Evolutionary conservation across 1,140 invertebrate genomes (phyloP), one percentile per base, ranked within the genome.

Genomic region (Platyscapa corneri): DNA sequence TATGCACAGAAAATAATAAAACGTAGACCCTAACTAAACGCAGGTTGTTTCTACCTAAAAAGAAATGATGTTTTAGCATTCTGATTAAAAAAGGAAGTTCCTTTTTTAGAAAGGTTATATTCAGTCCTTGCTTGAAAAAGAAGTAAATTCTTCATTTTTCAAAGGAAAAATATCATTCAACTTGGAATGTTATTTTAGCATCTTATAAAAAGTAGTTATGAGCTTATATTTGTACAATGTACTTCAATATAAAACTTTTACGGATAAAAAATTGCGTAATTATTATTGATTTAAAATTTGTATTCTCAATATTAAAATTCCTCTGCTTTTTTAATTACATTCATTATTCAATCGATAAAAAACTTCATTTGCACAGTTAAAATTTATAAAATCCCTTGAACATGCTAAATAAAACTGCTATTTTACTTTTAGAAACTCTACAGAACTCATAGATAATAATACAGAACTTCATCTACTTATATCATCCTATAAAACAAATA

Each of bases 51-150:
- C 27, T 20, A 12, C 37, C 37, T 42, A 74, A 74, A 74, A 74
- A 74, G 18, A 74, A 74, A 74, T 27, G 37, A 42, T 42, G 23
- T 74, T 74, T 74, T 74, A 42, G 70, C 23, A 39, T 74, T 74
- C 70, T 74, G 70, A 74, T 74, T 74, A 74, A 74, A 74, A 70
- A 39, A 14, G 70, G 70, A 72, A 74, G 37, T 14, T 74, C 23
- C 70, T 74, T 74, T 70, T 74, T 74, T 74, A 14, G 34, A 42
- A 42, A n/a, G 70, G 70, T 74, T n/a, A 42, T 14, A 39, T 10
- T 70, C 20, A 27, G 37, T n/a, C 70, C 37, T 18, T 34, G 34
- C 32, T 20, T 8, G 16, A 23, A 14, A 72, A n/a, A 74, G 37
- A 42, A 23, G 32, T 5, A 14, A 70, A 70, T 70, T 70, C 20